Conservation (phyloP, 2,797 vertebrate species). For the Acanthiza pusilla region DNA sequence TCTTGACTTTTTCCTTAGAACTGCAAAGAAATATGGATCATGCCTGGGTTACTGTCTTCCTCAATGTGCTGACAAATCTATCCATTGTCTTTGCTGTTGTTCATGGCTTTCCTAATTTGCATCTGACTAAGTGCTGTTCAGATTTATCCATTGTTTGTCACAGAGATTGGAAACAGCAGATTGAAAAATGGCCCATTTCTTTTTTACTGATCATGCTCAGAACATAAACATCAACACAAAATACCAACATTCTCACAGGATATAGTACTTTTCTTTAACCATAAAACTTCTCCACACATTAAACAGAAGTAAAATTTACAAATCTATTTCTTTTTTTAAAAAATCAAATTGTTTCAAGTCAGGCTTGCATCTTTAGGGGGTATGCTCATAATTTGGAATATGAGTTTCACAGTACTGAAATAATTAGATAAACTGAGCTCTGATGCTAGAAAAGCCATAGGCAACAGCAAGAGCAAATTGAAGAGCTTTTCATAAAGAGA, state of each 20-base stretch:
- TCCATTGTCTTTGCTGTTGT: background rate
- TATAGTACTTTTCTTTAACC: background rate
- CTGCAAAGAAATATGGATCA: background rate
- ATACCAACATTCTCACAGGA: background rate
- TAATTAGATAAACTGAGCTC: background rate
- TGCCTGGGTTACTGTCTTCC: background rate
- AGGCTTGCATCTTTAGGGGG: background rate
- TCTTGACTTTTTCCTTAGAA: background rate
- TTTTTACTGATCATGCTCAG: background rate
- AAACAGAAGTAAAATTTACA: background rate
- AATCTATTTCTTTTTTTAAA: background rate
- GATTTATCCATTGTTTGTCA: background rate
- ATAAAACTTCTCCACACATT: background rate
- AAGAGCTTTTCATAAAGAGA: background rate
- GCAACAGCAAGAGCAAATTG: background rate
- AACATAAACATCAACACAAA: background rate
- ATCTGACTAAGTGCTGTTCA: background rate
- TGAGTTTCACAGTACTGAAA: background rate
- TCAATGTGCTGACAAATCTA: background rate
- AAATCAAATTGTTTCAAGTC: background rate
- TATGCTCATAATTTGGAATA: background rate
- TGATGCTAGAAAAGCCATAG: background rate
- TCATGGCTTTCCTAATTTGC: background rate
- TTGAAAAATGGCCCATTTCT: background rate
- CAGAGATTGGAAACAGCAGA: background rate